Percentiles rank a stretch among this genome's conserved stretches.
phyloP scores from a whole-genome alignment of 2,888 invertebrate species.

The Pyrrhia umbra region DNA sequence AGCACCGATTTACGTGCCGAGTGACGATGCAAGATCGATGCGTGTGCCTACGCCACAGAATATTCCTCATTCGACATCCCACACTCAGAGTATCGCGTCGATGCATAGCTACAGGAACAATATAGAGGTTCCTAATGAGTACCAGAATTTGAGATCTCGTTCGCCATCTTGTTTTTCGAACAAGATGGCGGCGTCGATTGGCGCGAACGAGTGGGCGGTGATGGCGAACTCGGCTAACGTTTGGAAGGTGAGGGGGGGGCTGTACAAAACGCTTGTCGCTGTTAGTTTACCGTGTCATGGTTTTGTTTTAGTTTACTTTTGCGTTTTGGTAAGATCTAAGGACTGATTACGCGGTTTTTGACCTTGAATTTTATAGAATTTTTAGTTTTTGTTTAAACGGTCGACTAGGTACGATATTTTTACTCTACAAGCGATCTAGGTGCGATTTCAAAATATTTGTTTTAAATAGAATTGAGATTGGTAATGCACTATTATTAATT shows the following conservation, averaged over 20 bases:
- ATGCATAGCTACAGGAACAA: constrained; percentile 89
- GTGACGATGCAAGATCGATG: constrained; percentile 80
- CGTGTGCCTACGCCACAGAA: constrained; percentile 84
- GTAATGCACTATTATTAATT: too few relatives aligned
- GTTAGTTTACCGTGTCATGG: constrained; percentile 73
- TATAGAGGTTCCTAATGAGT: constrained; percentile 87
- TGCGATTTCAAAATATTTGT: too few relatives aligned
- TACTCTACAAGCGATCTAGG: too few relatives aligned
- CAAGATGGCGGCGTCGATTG: constrained; percentile 88
- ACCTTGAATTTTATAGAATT: neutral
- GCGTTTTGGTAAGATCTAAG: constrained; percentile 84
- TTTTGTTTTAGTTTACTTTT: constrained; percentile 41
- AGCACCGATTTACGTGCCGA: constrained; percentile 88
- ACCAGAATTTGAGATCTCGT: constrained; percentile 87
- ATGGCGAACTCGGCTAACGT: constrained; percentile 84
- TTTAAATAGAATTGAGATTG: too few relatives aligned
- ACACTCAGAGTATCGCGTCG: constrained; percentile 88
- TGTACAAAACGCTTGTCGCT: constrained; percentile 75
- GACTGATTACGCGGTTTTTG: constrained; percentile 14
- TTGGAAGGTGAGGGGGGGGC: constrained; percentile 90
- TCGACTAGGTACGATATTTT: too few relatives aligned
- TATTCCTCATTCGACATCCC: constrained; percentile 86
- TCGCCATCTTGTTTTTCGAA: constrained; percentile 90
- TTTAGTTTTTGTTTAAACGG: too few relatives aligned
- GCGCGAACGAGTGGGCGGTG: constrained; percentile 88